Base-by-base conservation (phyloP, 2,797 vertebrate species). In the Liasis olivaceus region DNA sequence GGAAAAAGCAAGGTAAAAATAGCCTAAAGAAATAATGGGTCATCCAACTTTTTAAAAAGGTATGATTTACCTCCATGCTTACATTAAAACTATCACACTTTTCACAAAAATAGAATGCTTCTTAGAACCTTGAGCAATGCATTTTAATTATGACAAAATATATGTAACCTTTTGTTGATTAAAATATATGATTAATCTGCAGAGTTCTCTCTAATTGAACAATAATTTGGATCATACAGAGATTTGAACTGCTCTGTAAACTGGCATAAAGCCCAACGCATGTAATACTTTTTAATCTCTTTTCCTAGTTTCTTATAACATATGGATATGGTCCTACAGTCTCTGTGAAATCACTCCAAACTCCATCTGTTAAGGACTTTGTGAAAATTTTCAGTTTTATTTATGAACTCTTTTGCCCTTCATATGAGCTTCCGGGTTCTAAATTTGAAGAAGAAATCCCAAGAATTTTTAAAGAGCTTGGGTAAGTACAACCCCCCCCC, bases 381-480 rank as follows among this genome's bases (percentile, higher is more conserved):
- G 96, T 99, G 62, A 99, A 99, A 97, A 98, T 99, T 93, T 99
- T 99, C 97, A 98, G 98, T 95, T 99, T 99, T 94, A 98, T 99
- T 92, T 99, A 98, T 95, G 97, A 98, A 86, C 98, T 98, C 87
- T 94, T 99, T 11, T 99, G 99, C 91, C 98, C 98, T 60, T 98
- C 98, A 0, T 99, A 99, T 69, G 98, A 98, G 92, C 98, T 99
- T 97, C 98, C 98, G 59, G 98, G 98, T 93, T 98, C 98, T 69
- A 99, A 99, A 96, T 98, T 99, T 95, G 99, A 99, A 96, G 99
- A 99, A 95, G 99, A 99, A 95, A 97, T 99, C 96, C 99, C 99
- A 62, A 98, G 97, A 96, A 97, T 98, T 86, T 98, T 99, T 72
- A 99, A 98, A 98, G 97, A 98, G 54, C 97, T 99, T 86, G 98